Evolutionary conservation across 2,113 vertebrate genomes (phyloP).

Genomic region (Acrocephalus kingi): DNA sequence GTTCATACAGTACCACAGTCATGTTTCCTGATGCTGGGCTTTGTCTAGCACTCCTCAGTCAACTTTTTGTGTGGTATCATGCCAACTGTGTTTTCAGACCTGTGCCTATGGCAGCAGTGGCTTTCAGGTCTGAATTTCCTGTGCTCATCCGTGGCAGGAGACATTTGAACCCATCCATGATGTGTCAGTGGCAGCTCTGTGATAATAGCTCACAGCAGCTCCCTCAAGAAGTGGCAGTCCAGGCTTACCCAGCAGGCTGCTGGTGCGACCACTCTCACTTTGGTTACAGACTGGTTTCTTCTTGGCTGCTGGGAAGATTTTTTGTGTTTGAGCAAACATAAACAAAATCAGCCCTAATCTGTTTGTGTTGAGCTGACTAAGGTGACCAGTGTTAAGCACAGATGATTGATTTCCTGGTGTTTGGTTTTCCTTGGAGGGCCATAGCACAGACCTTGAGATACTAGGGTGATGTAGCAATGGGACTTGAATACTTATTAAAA

Average conservation of each 20-base stretch:
- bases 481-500: not conserved
- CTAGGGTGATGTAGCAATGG: not conserved
- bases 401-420: not conserved
- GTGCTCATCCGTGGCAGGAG: not conserved
- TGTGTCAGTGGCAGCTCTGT: not conserved
- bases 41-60: not conserved
- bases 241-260: not conserved
- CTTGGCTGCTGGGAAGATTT: not conserved
- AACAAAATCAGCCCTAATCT: not conserved
- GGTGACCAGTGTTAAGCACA: not conserved
- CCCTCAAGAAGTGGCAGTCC: not conserved
- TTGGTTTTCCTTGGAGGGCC: not conserved
- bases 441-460: not conserved
- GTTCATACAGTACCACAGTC: fast-evolving
- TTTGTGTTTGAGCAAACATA: not conserved
- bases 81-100: fast-evolving
- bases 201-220: not conserved
- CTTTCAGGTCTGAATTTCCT: not conserved
- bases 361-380: not conserved
- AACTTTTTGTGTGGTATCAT: not conserved
- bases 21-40: not conserved
- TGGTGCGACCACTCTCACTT: not conserved
- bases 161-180: not conserved
- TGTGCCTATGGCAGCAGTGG: not conserved
- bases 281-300: not conserved